Evolutionary conservation across 2,888 invertebrate genomes (phyloP).

Genomic region (Lingula anatina): DNA sequence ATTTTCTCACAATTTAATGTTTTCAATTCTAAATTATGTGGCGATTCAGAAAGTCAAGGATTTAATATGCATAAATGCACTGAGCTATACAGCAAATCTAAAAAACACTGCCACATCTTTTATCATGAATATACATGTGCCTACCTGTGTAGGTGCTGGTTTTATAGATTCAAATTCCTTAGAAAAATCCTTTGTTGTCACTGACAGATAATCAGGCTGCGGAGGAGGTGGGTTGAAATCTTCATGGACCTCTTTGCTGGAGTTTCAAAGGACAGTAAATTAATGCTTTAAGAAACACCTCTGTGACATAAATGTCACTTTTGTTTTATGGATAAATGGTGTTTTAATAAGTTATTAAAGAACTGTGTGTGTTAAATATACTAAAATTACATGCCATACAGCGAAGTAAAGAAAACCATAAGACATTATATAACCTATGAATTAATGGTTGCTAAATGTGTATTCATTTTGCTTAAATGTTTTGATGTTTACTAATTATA

Average conservation of each 20-base stretch:
- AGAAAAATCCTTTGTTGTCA: conserved; percentile 37
- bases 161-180: conserved; percentile 31
- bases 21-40: too few species aligned
- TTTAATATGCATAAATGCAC: too few species aligned
- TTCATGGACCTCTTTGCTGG: conserved; percentile 37
- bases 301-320: too few species aligned
- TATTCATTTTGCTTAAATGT: neutral
- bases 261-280: too few species aligned
- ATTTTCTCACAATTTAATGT: too few species aligned
- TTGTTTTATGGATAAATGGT: too few species aligned
- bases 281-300: too few species aligned
- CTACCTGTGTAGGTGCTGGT: conserved; percentile 36
- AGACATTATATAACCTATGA: neutral
- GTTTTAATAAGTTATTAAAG: too few species aligned
- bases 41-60: too few species aligned
- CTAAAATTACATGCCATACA: neutral
- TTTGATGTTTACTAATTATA: neutral
- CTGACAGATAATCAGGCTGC: conserved; percentile 33
- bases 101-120: too few species aligned
- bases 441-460: neutral
- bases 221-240: conserved; percentile 33
- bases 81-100: too few species aligned
- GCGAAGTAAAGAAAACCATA: neutral
- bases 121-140: conserved; percentile 6
- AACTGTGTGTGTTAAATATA: too few species aligned